Evolutionary conservation across 2,113 vertebrate species (phyloP).

Genomic region (Melanotaenia duboulayi): DNA sequence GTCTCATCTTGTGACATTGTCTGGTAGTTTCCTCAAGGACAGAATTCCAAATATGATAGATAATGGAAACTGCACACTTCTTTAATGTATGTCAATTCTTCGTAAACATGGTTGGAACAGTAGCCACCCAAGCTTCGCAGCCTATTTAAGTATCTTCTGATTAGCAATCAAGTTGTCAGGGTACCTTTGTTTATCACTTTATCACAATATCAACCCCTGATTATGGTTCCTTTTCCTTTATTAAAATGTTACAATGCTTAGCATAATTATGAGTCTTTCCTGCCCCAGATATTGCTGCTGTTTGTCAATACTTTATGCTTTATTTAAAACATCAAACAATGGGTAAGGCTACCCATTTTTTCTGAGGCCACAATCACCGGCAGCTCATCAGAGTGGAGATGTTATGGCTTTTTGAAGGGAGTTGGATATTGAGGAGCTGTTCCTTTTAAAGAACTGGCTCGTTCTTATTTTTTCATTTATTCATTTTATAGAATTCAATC

Average conservation of each 20-base stretch:
- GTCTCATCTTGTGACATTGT: slow-evolving; percentile 53
- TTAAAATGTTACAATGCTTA: background rate
- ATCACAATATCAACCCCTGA: background rate
- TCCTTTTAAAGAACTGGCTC: no score
- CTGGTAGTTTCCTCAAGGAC: slow-evolving; percentile 56
- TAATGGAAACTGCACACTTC: slow-evolving; percentile 12
- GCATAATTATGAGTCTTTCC: background rate
- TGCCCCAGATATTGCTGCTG: background rate
- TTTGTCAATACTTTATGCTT: background rate
- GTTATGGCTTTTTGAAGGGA: no score
- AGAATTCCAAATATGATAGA: slow-evolving; percentile 14
- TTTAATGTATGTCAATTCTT: slow-evolving; percentile 6
- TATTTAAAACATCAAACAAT: background rate
- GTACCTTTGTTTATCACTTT: background rate
- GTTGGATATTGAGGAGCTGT: no score
- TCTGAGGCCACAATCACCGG: background rate
- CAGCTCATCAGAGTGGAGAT: slow-evolving; percentile 12
- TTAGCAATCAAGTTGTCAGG: background rate
- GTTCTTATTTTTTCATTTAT: no score
- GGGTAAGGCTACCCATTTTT: background rate
- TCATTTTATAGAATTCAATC: no score
- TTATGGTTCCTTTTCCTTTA: background rate
- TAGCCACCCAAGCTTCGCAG: background rate
- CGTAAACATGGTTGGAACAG: background rate
- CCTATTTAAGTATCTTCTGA: background rate